A percentile compares a stretch with the other conserved stretches of the same genome.
These are phyloP conservation scores for Labeo catla DNA, from an alignment of 2,113 vertebrate species.

Conservation along the genomic window DNA sequence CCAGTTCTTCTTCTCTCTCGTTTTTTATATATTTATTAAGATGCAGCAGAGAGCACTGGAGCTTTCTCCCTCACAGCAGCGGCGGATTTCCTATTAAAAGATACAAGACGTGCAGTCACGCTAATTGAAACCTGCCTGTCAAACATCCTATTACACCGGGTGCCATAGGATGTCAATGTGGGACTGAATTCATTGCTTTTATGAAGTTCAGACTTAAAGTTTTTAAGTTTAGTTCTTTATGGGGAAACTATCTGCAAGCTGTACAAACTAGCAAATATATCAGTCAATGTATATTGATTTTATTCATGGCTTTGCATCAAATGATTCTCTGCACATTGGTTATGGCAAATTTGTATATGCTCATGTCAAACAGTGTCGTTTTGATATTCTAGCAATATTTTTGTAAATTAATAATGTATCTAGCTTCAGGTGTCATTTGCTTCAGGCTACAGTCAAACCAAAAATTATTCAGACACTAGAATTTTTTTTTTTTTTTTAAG, in stretches of 20 bases:
- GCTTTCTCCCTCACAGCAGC: constrained; percentile 18
- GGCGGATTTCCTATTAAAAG: constrained; percentile 51
- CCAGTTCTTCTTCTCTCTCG: constrained; percentile 61
- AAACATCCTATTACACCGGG: constrained; percentile 21
- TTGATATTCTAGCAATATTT: background rate
- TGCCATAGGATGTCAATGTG: constrained; percentile 19
- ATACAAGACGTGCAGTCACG: constrained; percentile 41
- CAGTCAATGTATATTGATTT: background rate
- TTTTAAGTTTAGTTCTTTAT: background rate
- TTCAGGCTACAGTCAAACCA: too few species aligned
- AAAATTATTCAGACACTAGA: too few species aligned
- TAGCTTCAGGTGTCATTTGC: too few species aligned
- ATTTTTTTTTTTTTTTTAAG: too few species aligned
- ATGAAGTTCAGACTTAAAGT: background rate
- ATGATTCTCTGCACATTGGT: background rate
- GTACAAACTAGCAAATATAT: background rate
- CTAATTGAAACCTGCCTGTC: constrained; percentile 55
- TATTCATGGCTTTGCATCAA: background rate
- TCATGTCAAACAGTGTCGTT: background rate
- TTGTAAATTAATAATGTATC: too few species aligned
- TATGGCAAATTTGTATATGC: background rate
- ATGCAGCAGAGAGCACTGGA: constrained; percentile 48
- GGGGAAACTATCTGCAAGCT: background rate
- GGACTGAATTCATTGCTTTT: constrained; percentile 22
- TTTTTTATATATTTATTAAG: constrained; percentile 72